Conservation (phyloP, 2,797 vertebrate species). For the Picus viridis region DNA sequence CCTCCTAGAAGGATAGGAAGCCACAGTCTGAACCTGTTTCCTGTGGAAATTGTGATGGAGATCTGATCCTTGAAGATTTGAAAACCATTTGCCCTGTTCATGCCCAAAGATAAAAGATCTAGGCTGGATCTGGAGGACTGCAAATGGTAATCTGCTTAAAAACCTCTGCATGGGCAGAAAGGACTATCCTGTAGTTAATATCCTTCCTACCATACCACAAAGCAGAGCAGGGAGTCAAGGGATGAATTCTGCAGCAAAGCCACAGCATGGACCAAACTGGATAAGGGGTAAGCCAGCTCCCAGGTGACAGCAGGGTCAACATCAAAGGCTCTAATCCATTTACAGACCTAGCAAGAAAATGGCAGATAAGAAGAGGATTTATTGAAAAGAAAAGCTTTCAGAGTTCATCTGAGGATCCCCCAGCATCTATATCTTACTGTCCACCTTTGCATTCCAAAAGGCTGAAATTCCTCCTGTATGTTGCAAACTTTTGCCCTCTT, state of each 20-base stretch:
- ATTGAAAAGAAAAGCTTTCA: not conserved
- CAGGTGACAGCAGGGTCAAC: not conserved
- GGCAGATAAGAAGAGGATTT: not conserved
- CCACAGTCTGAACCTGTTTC: not conserved
- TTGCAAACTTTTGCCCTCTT: not conserved
- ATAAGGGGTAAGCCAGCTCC: not conserved
- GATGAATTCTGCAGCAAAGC: not conserved
- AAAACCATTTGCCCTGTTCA: not conserved
- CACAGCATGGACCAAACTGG: not conserved
- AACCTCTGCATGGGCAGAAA: rapidly evolving
- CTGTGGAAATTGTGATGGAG: not conserved
- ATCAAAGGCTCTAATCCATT: slow-evolving; percentile 23
- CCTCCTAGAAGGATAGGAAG: not conserved
- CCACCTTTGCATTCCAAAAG: not conserved
- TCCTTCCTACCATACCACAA: not conserved
- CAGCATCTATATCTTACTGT: not conserved
- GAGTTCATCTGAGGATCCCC: not conserved
- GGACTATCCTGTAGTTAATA: rapidly evolving
- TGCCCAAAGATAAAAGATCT: not conserved
- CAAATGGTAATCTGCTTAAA: not conserved
- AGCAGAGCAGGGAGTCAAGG: not conserved
- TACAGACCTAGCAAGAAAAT: not conserved
- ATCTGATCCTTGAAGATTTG: not conserved
- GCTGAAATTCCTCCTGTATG: rapidly evolving
- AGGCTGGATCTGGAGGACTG: not conserved